Conservation (phyloP, 2,888 invertebrate species). For the Hypercompe scribonia region DNA sequence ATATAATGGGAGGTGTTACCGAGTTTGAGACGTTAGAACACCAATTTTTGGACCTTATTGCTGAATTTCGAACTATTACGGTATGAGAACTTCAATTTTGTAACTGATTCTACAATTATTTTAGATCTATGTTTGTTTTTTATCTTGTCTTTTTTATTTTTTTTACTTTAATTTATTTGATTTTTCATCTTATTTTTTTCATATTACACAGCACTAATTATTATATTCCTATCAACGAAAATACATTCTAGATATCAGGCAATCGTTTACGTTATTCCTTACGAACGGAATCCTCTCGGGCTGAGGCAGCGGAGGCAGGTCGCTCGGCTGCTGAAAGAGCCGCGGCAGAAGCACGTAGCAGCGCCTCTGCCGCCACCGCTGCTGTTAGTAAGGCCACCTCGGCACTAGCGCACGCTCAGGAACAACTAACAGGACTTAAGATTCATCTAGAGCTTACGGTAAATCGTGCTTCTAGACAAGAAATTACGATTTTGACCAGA, state of each 20-base stretch:
- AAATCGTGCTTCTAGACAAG: slow-evolving; percentile 12
- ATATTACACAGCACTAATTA: too few relatives aligned
- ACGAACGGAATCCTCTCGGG: slow-evolving; percentile 69
- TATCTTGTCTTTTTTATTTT: too few relatives aligned
- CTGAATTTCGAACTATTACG: slow-evolving; percentile 69
- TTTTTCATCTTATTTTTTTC: too few relatives aligned
- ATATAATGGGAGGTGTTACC: slow-evolving; percentile 47
- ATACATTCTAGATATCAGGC: slow-evolving; percentile 65
- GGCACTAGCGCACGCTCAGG: slow-evolving; percentile 64
- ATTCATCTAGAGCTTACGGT: slow-evolving; percentile 74
- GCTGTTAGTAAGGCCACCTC: slow-evolving; percentile 68
- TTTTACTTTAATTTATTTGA: too few relatives aligned
- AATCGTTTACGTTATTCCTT: slow-evolving; percentile 70
- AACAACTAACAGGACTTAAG: slow-evolving; percentile 68
- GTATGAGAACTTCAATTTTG: slow-evolving; percentile 57
- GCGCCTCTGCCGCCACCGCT: slow-evolving; percentile 71
- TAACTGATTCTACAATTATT: not conserved
- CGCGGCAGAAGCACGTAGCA: slow-evolving; percentile 69
- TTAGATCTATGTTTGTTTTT: too few relatives aligned
- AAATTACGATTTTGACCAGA: not conserved
- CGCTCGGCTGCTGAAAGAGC: slow-evolving; percentile 67
- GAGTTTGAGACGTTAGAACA: slow-evolving; percentile 76
- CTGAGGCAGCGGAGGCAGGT: slow-evolving; percentile 72
- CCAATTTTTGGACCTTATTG: slow-evolving; percentile 72
- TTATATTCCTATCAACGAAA: not conserved